These are phyloP conservation scores for Rhyacophila evoluta DNA, from an alignment of 2,888 invertebrate species.

Conservation along the genomic window DNA sequence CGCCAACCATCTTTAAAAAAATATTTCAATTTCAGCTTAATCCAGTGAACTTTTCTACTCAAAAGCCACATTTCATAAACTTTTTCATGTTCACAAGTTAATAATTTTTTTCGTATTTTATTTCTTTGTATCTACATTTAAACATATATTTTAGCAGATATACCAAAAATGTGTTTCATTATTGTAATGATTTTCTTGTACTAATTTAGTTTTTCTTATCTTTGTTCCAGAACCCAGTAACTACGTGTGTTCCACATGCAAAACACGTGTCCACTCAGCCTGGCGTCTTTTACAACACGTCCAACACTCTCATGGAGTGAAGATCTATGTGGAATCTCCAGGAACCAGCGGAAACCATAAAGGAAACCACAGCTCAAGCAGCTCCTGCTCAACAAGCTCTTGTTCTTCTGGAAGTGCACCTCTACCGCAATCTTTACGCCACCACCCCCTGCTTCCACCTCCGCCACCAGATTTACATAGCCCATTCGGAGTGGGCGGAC, in stretches of 20 bases:
- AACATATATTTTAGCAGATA: too few relatives aligned
- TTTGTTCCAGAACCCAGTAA: slow-evolving; percentile 89
- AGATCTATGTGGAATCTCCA: slow-evolving; percentile 83
- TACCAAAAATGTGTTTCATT: not conserved
- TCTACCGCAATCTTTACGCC: slow-evolving; percentile 74
- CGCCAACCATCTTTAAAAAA: too few relatives aligned
- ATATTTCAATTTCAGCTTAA: too few relatives aligned
- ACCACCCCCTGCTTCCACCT: slow-evolving; percentile 77
- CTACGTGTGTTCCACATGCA: slow-evolving; percentile 95
- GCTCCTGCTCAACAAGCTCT: slow-evolving; percentile 65
- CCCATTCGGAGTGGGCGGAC: slow-evolving; percentile 79
- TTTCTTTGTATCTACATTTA: too few relatives aligned
- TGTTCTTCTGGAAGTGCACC: slow-evolving; percentile 72
- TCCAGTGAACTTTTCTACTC: too few relatives aligned
- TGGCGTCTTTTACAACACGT: slow-evolving; percentile 96
- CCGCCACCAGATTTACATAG: slow-evolving; percentile 82
- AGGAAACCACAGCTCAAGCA: slow-evolving; percentile 71
- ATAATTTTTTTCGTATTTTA: too few relatives aligned
- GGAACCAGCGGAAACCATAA: slow-evolving; percentile 59
- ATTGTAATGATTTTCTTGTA: not conserved
- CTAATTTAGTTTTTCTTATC: slow-evolving; percentile 50
- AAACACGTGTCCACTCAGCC: slow-evolving; percentile 91
- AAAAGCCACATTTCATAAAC: too few relatives aligned
- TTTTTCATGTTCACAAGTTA: too few relatives aligned
- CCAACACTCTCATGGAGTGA: slow-evolving; percentile 93